Evolutionary conservation across 2,113 vertebrate genomes (phyloP).

Genomic region (Sapajus apella): DNA sequence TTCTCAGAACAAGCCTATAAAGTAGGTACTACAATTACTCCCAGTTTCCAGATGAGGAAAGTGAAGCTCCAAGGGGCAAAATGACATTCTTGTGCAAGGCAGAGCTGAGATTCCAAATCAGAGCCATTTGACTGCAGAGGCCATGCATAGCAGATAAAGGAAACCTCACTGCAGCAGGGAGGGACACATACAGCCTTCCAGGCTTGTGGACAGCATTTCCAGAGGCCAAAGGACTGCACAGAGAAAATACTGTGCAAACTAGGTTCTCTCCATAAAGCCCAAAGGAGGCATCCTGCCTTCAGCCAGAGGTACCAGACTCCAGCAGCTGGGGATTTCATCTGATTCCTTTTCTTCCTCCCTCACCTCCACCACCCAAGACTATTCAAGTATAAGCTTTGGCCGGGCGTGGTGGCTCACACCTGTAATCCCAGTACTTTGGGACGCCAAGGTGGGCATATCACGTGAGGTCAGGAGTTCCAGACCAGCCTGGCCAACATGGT

Average conservation of each 20-base stretch:
- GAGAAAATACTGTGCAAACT: neutral
- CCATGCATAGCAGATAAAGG: neutral
- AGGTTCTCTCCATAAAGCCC: neutral
- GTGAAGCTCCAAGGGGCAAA: neutral
- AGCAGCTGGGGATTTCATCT: neutral
- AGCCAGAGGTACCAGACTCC: neutral
- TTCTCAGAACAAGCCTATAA: neutral
- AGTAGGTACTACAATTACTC: neutral
- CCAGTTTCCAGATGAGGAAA: neutral
- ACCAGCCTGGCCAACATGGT: neutral
- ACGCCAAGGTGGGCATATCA: neutral
- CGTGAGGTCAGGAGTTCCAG: neutral
- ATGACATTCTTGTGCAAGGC: neutral
- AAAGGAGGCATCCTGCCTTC: neutral
- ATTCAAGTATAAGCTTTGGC: neutral
- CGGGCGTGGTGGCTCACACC: neutral
- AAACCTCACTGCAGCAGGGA: neutral
- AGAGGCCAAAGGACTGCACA: neutral
- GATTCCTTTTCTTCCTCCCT: neutral
- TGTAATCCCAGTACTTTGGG: neutral
- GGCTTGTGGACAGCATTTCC: neutral
- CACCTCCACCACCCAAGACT: neutral
- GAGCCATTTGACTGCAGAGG: neutral
- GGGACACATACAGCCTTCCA: neutral
- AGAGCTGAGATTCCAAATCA: neutral